Percentiles rank a stretch among this genome's conserved stretches.
These are phyloP conservation scores for Abramis brama DNA, from an alignment of 2,113 vertebrate species.

Conservation along the genomic window DNA sequence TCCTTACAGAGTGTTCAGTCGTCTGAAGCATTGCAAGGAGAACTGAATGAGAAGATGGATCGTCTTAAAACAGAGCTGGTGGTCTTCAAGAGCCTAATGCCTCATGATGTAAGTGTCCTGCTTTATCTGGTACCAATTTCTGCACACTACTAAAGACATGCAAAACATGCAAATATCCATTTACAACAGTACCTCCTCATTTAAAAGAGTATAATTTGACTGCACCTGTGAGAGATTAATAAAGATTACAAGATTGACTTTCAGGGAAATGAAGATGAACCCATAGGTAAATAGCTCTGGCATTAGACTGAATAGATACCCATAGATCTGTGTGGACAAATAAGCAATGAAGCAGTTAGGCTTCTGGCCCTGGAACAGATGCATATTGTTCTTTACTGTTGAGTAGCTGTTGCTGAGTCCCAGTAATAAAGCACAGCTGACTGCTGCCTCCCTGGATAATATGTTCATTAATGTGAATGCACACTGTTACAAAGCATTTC, in stretches of 20 bases:
- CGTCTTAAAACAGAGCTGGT: slow-evolving; percentile 86
- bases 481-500: slow-evolving; percentile 1
- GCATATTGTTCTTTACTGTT: slow-evolving; percentile 42
- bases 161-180: slow-evolving; percentile 7
- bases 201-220: not conserved
- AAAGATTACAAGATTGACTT: slow-evolving; percentile 4
- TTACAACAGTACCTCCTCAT: not conserved
- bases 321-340: slow-evolving; percentile 23
- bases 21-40: slow-evolving; percentile 82
- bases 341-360: not conserved
- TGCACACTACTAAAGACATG: not conserved
- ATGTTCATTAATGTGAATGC: slow-evolving; percentile 4
- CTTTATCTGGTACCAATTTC: not conserved
- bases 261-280: slow-evolving; percentile 34
- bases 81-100: slow-evolving; percentile 89
- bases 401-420: slow-evolving; percentile 12
- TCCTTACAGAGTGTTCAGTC: slow-evolving; percentile 81
- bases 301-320: not conserved
- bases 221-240: slow-evolving; percentile 7
- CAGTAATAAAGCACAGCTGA: slow-evolving; percentile 43
- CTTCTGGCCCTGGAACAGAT: slow-evolving; percentile 25
- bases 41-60: slow-evolving; percentile 85
- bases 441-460: not conserved
- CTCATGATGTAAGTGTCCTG: slow-evolving; percentile 80
- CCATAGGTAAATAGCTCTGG: slow-evolving; percentile 16